Conservation (phyloP, 2,113 vertebrate species). For the Epinephelus lanceolatus region DNA sequence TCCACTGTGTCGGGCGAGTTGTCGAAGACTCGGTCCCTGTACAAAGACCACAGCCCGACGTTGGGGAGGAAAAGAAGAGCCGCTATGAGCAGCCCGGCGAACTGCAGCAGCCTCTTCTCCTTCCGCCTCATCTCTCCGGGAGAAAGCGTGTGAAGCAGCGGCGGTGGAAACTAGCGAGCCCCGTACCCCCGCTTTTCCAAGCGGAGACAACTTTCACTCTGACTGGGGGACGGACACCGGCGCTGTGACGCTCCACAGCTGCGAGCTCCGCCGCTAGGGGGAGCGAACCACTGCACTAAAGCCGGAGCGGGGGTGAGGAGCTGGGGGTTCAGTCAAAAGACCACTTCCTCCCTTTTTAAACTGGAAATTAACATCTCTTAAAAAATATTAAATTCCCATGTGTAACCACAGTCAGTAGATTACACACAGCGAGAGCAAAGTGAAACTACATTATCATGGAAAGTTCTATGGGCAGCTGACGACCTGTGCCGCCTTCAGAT, state of each 20-base stretch:
- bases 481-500: slow-evolving; percentile 34
- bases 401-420: background rate
- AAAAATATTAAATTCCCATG: too few species aligned
- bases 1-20: slow-evolving; percentile 80
- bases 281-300: slow-evolving; percentile 48
- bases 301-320: background rate
- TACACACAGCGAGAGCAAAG: background rate
- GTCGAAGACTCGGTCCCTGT: slow-evolving; percentile 91
- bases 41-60: slow-evolving; percentile 95
- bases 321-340: background rate
- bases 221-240: slow-evolving; percentile 53
- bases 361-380: background rate
- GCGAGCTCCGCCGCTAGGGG: slow-evolving; percentile 72
- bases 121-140: slow-evolving; percentile 90
- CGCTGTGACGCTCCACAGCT: slow-evolving; percentile 50
- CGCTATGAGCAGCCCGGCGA: slow-evolving; percentile 88
- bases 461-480: background rate
- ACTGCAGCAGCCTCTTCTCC: slow-evolving; percentile 93
- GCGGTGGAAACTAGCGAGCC: slow-evolving; percentile 23
- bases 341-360: background rate
- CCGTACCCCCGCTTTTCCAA: slow-evolving; percentile 33
- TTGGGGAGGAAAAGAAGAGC: slow-evolving; percentile 94
- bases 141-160: slow-evolving; percentile 27
- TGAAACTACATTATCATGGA: background rate
- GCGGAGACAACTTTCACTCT: slow-evolving; percentile 76